Evolutionary conservation across 2,113 vertebrate species (phyloP), one percentile per base, ranked within the genome.

Genomic region (Guaruba guarouba): DNA sequence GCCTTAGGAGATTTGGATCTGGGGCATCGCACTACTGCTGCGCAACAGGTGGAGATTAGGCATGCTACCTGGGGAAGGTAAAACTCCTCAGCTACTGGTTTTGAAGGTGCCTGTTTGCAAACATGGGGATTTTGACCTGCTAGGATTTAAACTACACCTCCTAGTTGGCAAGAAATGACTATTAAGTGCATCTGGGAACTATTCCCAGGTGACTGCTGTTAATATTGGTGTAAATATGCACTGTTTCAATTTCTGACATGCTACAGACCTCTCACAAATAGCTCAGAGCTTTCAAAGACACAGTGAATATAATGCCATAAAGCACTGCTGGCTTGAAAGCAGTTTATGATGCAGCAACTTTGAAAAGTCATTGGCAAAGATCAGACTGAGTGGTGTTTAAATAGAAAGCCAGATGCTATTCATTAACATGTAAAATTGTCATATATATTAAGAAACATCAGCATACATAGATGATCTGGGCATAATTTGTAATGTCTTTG

Each of bases 381-480:
- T 29, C 25, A 59, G 31, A 41, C 24, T 22, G 46, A 74, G 19
- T 1, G 0, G 17, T 19, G 17, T 57, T 59, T 67, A 59, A 82
- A 70, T 7, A 71, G 51, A 70, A 94, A 86, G 29, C 24, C 22
- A 49, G 22, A 41, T 57, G n/a, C 9, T 62, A 23, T 6, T 67
- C 27, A 44, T 55, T 59, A 63, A 41, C 5, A 6, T 35, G 12
- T 28, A 39, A 62, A 55, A 35, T 67, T 48, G 15, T 27, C 2
- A 1, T 51, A 23, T 20, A 3, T 15, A 3, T 10, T 63, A 33
- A 70, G 39, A 75, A 64, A 66, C 1, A 1, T 13, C 75, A 51
- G 19, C 13, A 6, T 4, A 49, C 71, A 35, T 0, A 18, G n/a
- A 17, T 27, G n/a, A 62, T 33, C 22, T 0, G 1, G n/a, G 35